Base-by-base conservation (phyloP, 2,888 invertebrate species). In the Acleris literana region DNA sequence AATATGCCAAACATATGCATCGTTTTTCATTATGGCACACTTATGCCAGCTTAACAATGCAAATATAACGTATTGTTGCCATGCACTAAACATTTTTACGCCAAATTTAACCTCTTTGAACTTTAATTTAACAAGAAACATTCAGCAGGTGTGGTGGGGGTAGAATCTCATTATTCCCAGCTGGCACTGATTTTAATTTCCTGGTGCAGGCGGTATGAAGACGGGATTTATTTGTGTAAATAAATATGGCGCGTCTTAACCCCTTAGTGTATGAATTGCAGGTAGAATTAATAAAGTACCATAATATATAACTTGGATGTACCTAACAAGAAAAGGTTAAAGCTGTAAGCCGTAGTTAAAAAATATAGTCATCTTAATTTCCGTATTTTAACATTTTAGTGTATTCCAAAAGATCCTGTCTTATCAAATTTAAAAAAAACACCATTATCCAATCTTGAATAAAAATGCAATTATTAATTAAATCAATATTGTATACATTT, bases 141-240 rank as follows among this genome's bases (percentile, higher is more conserved):
- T 65, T 60, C 43, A 20, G 60, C 65, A 65, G 65, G 65, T 61
- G 61, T 25, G 63, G 51, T 60, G 25, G 17, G 16, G 18, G 29
- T 51, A 29, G 65, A 56, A 56, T 46, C 65, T 65, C 65, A 65
- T 65, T 65, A 65, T 61, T 56, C 20, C 60, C 65, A 65, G 61
- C 60, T 65, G 65, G 44, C 55, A 60, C 64, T 65, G 65, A 65
- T 65, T 65, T 65, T 65, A 65, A 65, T 65, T 65, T 65, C 65
- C 65, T 65, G 53, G 59, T 65, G 65, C 65, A 61, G 55, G 54
- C 54, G 49, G 64, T 49, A 64, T 55, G 64, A 55, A 65, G 65
- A 61, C 61, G 51, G 65, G 65, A 65, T 65, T 65, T 65, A 61
- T 65, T 65, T 65, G 56, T 51, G 60, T 61, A 65, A 65, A 65